A percentile compares a stretch with the other conserved stretches of the same genome.
Evolutionary conservation across 2,113 vertebrate genomes (phyloP).

Genomic region (Poeciliopsis occidentalis): DNA sequence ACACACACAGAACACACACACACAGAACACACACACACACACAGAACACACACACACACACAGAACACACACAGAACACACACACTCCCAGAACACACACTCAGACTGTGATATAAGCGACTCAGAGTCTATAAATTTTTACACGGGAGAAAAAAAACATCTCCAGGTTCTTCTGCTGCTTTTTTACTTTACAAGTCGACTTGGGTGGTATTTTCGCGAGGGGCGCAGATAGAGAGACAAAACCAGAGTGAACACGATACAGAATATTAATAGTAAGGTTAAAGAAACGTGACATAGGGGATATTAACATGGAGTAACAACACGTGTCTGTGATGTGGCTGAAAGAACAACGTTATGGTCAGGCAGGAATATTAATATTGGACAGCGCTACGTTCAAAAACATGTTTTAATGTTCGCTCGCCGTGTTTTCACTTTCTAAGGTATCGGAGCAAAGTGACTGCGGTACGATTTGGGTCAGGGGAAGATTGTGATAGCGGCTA

Average conservation of each 20-base stretch:
- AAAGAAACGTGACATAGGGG: background rate
- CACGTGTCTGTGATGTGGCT: background rate
- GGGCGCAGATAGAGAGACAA: background rate
- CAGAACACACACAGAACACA: no score
- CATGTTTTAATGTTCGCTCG: background rate
- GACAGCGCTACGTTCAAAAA: background rate
- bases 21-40: background rate
- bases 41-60: no score
- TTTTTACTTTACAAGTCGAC: slow-evolving; percentile 36
- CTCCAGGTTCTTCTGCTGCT: slow-evolving; percentile 38
- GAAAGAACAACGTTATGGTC: background rate
- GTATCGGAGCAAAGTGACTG: background rate
- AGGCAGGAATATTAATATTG: background rate
- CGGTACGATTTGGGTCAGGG: background rate
- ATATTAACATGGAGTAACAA: background rate
- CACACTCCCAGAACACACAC: slow-evolving; percentile 15
- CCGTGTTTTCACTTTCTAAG: background rate
- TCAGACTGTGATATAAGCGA: slow-evolving; percentile 16
- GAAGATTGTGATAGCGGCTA: background rate
- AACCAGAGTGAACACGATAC: background rate
- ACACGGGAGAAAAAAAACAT: slow-evolving; percentile 53
- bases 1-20: slow-evolving; percentile 10
- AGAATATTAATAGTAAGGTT: background rate
- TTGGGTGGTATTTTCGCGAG: slow-evolving; percentile 42
- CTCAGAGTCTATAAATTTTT: slow-evolving; percentile 38